Conservation (phyloP, 92 coral and sea anemone species). For the Parazoanthus atlanticus region DNA sequence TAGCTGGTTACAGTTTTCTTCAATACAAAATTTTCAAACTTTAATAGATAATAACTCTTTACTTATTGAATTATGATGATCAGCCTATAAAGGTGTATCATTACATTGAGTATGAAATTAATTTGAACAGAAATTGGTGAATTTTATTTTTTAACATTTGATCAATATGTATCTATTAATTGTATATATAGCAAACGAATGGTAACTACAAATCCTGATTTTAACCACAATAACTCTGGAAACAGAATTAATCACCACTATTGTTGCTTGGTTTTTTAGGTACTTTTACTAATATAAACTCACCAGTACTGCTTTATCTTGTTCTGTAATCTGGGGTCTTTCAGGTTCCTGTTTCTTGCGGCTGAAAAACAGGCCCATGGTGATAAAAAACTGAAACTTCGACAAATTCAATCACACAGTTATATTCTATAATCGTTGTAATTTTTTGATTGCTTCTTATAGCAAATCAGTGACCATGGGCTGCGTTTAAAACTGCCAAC, state of each 20-base stretch:
- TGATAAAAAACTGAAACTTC: neutral
- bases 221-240: neutral
- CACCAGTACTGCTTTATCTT: slow-evolving; percentile 96
- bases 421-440: neutral
- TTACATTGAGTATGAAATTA: too few relatives aligned
- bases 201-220: neutral
- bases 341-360: slow-evolving; percentile 80
- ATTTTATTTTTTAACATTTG: too few relatives aligned
- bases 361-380: slow-evolving; percentile 89
- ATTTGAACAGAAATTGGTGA: neutral
- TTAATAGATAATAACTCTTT: too few relatives aligned
- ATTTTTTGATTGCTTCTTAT: neutral
- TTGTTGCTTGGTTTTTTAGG: neutral
- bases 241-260: neutral
- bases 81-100: too few relatives aligned
- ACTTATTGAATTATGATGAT: too few relatives aligned
- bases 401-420: neutral
- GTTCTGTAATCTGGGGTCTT: slow-evolving; percentile 91
- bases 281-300: neutral
- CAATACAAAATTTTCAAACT: too few relatives aligned
- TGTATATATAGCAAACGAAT: too few relatives aligned
- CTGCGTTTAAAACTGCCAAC: neutral
- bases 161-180: too few relatives aligned
- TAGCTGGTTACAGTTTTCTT: too few relatives aligned
- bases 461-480: neutral